Conservation (phyloP, 2,888 invertebrate genomes). For the Augiades crinisus region DNA sequence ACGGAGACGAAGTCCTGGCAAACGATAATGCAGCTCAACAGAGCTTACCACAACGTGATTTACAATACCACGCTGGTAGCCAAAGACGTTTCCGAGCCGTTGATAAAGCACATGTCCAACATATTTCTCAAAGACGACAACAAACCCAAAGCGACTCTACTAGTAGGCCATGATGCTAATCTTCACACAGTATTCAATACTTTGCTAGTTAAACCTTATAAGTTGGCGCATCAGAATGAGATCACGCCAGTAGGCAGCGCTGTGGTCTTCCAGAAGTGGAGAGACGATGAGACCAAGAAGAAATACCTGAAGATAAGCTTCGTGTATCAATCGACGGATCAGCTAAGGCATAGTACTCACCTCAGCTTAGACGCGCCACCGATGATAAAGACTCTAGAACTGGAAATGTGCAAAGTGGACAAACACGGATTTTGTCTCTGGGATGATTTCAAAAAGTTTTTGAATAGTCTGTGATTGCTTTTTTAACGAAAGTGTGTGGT, state of each 20-base stretch:
- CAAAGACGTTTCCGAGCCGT: conserved; percentile 54
- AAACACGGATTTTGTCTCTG: conserved; percentile 57
- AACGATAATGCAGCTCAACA: conserved; percentile 46
- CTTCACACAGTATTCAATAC: conserved; percentile 55
- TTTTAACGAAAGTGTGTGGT: too few species aligned
- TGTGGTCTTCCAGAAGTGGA: conserved; percentile 67
- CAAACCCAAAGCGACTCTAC: conserved; percentile 47
- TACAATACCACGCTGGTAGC: conserved; percentile 61
- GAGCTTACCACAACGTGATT: conserved; percentile 58
- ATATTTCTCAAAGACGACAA: conserved; percentile 42
- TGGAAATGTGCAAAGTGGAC: conserved; percentile 49
- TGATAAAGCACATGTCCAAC: conserved; percentile 50
- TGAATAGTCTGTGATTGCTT: conserved; percentile 31
- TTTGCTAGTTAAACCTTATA: conserved; percentile 50
- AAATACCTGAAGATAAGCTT: conserved; percentile 56
- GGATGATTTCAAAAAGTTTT: conserved; percentile 49
- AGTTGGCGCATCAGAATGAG: conserved; percentile 51
- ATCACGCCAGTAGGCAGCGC: conserved; percentile 61
- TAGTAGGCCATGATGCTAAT: conserved; percentile 72
- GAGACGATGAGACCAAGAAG: conserved; percentile 36
- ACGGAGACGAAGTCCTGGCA: conserved; percentile 45
- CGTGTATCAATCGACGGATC: conserved; percentile 56
- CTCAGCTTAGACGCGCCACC: conserved; percentile 55
- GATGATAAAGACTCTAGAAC: conserved; percentile 44
- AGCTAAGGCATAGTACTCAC: conserved; percentile 49